Base-by-base conservation (phyloP, 2,888 invertebrate genomes). In the Xestia c-nigrum region DNA sequence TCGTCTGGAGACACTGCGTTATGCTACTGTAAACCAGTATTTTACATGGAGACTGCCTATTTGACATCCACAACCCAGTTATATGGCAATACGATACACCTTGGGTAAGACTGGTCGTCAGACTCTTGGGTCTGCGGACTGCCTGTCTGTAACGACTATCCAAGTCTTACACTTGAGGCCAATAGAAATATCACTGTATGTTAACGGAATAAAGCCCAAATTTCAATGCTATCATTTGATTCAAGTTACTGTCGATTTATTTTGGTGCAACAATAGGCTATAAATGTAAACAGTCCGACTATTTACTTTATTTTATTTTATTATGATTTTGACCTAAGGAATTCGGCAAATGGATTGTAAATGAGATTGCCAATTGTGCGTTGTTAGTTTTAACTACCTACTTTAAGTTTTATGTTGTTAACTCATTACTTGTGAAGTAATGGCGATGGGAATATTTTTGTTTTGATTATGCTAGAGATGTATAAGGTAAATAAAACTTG, bases 351-450 rank as follows among this genome's bases (percentile, higher is more conserved):
- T 86, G 84, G 84, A 90, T 91, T 90, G 86, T 88, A 88, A 90
- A 91, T 89, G 89, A 92, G 89, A 90, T 91, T 91, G 91, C 85
- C 88, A 88, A 87, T 80, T 87, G 83, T 85, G 85, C 80, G 81
- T 87, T 88, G 81, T 90, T 90, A 91, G 89, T 89, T 87, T 80
- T 89, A 90, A 83, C 72, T 89, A 88, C 78, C 74, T 89, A 88
- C 77, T 87, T 80, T 91, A 90, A 89, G 90, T 89, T 93, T 93
- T 94, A 94, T 94, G 92, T 94, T 94, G 93, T 91, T 93, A 90
- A 88, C 90, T 87, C 92, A 89, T 94, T 95, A 94, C 95, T 95
- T 95, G 87, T 91, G 89, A 95, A 95, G 95, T 95, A 94, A 93
- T 94, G 90, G 80, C 84, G 72, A 87, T 87, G 89, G 88, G 89